Percentiles rank a stretch among this genome's conserved stretches.
Conservation (phyloP, 2,797 vertebrate species). For the Euphonia xanthogaster region DNA sequence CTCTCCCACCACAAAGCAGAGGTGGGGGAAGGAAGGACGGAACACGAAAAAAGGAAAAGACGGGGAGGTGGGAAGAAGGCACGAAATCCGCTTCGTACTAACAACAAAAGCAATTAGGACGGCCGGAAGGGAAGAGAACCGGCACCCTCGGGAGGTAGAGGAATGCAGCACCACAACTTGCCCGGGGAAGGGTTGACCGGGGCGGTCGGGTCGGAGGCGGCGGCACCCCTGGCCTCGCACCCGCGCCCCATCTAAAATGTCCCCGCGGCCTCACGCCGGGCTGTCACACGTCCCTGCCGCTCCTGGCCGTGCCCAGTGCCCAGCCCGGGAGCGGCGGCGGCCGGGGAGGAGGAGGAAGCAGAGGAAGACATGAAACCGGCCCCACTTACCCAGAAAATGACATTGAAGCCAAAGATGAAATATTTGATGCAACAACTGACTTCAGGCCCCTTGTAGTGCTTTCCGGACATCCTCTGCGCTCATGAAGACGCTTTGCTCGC, state of each 20-base stretch:
- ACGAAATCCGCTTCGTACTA: neutral
- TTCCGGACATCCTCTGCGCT: conserved; percentile 92
- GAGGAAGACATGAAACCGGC: neutral
- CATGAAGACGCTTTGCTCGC: conserved; percentile 73
- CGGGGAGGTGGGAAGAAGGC: no score
- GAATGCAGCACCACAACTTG: neutral
- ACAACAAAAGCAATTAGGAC: conserved; percentile 16
- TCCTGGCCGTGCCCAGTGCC: neutral
- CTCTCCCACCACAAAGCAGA: neutral
- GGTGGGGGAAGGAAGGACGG: neutral
- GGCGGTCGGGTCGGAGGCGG: neutral
- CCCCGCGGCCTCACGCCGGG: neutral
- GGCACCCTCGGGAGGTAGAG: neutral
- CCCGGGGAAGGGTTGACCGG: neutral
- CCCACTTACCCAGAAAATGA: conserved; percentile 95
- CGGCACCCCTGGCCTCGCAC: neutral
- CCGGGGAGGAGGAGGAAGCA: neutral
- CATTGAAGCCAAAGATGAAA: conserved; percentile 99
- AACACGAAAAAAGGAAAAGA: neutral
- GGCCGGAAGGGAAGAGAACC: neutral
- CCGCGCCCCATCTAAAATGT: neutral
- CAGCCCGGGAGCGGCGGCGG: neutral
- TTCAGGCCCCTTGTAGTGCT: conserved; percentile 94
- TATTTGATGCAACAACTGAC: conserved; percentile 99
- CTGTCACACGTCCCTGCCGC: neutral